Evolutionary conservation across 2,113 vertebrate genomes (phyloP), one percentile per base, ranked within the genome.

Genomic region (Podarcis raffonei): DNA sequence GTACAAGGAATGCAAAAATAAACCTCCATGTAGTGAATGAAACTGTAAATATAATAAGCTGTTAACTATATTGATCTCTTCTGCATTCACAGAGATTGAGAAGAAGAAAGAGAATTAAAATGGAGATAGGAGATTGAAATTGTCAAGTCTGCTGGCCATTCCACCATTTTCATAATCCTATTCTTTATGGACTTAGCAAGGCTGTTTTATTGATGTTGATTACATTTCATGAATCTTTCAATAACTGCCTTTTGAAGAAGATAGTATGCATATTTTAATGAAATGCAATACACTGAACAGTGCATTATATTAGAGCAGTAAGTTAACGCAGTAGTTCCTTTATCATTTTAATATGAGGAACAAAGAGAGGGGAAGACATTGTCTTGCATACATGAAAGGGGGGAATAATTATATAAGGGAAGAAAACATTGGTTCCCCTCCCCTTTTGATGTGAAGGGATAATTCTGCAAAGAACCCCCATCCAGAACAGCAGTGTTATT

Each of bases 201-300:
- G 85, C 87, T 92, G 74, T 94, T 89, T 94, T 91, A 94, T 95
- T 93, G 91, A 87, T 92, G 91, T 57, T 88, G 42, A 91, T 95
- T 91, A 94, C 84, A 93, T 86, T 95, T 65, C 89, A 92, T 87
- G 79, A 94, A 93, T 91, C 69, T 93, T 95, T 94, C 65, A 96
- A 91, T 91, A 89, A 62, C 6, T 78, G 59, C 48, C 35, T 94
- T 94, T 86, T 94, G 84, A 94, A 95, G 89, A 89, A 92, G 62
- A 89, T n/a, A 72, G 6, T 89, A 90, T 83, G 78, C 69, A 89
- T 92, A 92, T 89, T 93, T 95, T 94, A 91, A 91, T 95, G 65
- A 71, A 86, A 71, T 87, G 76, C 88, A 89, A 90, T 91, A 92
- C 80, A 93, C 75, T 91, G 75, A 89, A 88, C 65, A 90, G 25